These are phyloP conservation scores for Homarus americanus DNA, from an alignment of 1,140 invertebrate species.

Conservation along the genomic window DNA sequence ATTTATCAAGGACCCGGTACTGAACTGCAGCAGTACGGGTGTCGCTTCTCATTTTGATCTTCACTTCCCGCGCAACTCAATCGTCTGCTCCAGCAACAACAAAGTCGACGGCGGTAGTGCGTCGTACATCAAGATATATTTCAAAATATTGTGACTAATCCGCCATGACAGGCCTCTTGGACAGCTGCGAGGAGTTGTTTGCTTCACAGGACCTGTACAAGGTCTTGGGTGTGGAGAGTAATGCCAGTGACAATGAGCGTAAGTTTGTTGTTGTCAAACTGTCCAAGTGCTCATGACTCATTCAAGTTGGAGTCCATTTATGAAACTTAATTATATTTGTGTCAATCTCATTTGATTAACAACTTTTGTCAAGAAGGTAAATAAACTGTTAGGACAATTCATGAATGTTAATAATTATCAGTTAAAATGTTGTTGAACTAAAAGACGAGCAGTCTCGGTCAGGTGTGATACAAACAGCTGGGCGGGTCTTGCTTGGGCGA, in stretches of 20 bases:
- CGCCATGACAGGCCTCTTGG: constrained; percentile 40
- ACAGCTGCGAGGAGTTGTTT: constrained; percentile 38
- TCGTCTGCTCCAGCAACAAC: not conserved
- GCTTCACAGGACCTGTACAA: constrained; percentile 32
- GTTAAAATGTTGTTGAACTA: no score
- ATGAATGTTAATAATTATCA: no score
- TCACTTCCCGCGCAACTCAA: constrained; percentile 31
- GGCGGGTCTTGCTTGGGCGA: no score
- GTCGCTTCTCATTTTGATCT: not conserved
- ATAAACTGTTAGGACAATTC: no score
- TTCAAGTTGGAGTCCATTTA: not conserved
- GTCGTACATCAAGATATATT: not conserved
- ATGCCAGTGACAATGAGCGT: constrained; percentile 38
- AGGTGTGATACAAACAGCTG: no score
- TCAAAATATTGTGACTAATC: not conserved
- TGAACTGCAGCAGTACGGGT: not conserved
- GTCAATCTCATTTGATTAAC: no score
- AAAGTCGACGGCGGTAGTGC: not conserved
- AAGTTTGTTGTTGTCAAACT: not conserved
- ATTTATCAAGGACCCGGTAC: no score
- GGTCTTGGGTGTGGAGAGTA: constrained; percentile 2
- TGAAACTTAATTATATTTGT: no score
- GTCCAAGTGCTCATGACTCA: not conserved
- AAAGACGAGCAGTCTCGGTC: no score
- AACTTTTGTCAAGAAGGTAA: not conserved